Base-by-base conservation (phyloP, 1,140 invertebrate species). In the Drosophila ananassae region DNA sequence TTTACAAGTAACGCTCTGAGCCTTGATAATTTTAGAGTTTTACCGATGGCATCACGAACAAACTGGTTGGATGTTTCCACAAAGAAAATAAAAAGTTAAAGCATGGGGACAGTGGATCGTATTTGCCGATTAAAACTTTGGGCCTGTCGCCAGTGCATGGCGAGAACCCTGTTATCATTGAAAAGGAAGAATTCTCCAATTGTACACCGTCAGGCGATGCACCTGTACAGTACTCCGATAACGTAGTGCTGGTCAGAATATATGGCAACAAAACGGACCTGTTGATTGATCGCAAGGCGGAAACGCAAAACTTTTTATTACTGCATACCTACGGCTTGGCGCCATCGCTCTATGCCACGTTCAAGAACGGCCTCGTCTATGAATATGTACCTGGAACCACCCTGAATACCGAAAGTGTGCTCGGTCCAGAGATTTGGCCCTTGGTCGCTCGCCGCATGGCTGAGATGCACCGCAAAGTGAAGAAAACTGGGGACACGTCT, bases 31-130 rank as follows among this genome's bases (percentile, higher is more conserved):
- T 85, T 37, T 66, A 99, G 98, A 92, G 96, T 77, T 99, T 99
- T 92, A 98, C 97, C 57, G 97, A 98, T 94, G 98, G 98, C 28
- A 98, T 98, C 55, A 98, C 98, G 51, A 99, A 99, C 93, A 97
- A 97, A 92, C 94, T 99, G 64, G 93, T 99, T 48, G 96, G 96
- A 25, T 96, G 97, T 78, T 96, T 93, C 83, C 83, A 91, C 67
- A 91, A 91, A 21, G 44, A 64, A 62, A 64, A 28, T 63, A 55
- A 64, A 48, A 62, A 87, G 68, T 13, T 81, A 47, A 76, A 32
- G 46, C 76, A 84, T 72, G 75, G 73, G 48, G 75, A 73, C 37
- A 71, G 67, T 50, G 75, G 54, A 47, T 50, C 72, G 37, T 81
- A 79, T 73, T 8, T 73, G 46, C 74, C 67, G 12, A 81, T 69